Evolutionary conservation across 2,797 vertebrate species (phyloP).

Genomic region (Orientallactaga sibirica): DNA sequence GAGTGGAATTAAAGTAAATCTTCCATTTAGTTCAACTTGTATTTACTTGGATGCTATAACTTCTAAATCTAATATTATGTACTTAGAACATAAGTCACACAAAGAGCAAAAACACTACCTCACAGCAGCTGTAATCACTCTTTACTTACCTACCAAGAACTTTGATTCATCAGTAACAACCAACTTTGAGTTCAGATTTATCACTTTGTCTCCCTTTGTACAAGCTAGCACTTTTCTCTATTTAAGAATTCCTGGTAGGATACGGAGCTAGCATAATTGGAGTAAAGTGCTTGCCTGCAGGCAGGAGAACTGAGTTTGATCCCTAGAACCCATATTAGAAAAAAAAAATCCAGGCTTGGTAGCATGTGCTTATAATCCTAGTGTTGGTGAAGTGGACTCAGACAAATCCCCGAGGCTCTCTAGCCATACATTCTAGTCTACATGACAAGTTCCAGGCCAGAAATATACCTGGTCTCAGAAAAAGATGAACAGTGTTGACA

Average conservation of each 20-base stretch:
- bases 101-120: background rate
- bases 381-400: background rate
- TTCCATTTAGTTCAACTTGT: background rate
- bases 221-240: background rate
- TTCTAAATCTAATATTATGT: background rate
- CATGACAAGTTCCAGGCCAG: background rate
- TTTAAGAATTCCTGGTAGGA: background rate
- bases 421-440: background rate
- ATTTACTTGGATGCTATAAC: background rate
- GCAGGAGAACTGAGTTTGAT: background rate
- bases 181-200: background rate
- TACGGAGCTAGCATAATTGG: background rate
- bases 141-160: background rate
- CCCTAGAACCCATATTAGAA: background rate
- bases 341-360: background rate
- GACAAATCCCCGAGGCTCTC: background rate
- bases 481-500: background rate
- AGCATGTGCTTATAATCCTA: background rate
- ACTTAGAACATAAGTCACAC: background rate
- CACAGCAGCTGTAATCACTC: background rate
- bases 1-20: slow-evolving; percentile 11
- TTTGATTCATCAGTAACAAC: background rate
- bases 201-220: background rate
- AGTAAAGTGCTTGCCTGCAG: background rate
- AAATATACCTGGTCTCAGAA: background rate